A percentile compares a stretch with the other conserved stretches of the same genome.
phyloP scores from a whole-genome alignment of 2,888 invertebrate genomes.

The Drosophila ustulata region DNA sequence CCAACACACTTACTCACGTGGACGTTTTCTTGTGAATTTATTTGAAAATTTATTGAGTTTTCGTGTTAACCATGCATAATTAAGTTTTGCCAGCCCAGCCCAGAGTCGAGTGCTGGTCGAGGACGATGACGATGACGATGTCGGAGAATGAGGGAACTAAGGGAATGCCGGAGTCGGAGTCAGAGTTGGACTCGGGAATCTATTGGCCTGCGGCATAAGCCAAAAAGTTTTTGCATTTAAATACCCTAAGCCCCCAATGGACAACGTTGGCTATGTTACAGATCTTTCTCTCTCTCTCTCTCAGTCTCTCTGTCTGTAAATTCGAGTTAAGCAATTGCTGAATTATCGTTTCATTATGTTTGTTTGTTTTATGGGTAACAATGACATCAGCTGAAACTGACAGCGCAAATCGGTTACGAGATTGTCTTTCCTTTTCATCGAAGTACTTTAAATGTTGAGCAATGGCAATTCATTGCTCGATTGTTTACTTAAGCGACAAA shows the following conservation, averaged over 20 bases:
- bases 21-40: conserved; percentile 70
- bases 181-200: conserved; percentile 19
- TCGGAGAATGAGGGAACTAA: too few relatives aligned
- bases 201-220: conserved; percentile 52
- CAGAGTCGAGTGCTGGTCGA: conserved; percentile 24
- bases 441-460: not conserved
- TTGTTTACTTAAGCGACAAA: not conserved
- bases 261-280: conserved; percentile 9
- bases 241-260: conserved; percentile 28
- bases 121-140: not conserved
- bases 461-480: not conserved
- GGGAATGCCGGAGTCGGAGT: not conserved
- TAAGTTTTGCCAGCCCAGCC: conserved; percentile 73
- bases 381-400: not conserved
- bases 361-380: not conserved
- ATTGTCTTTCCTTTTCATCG: not conserved
- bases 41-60: conserved; percentile 83
- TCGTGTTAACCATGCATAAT: conserved; percentile 84
- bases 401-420: not conserved
- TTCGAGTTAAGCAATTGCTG: conserved; percentile 22
- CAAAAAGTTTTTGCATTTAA: conserved; percentile 45
- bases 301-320: conserved; percentile 7
- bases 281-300: not conserved
- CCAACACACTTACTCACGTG: conserved; percentile 19
- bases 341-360: conserved; percentile 24